A percentile compares a stretch with the other conserved stretches of the same genome.
Conservation (phyloP, 2,113 vertebrate genomes). For the Datnioides undecimradiatus region DNA sequence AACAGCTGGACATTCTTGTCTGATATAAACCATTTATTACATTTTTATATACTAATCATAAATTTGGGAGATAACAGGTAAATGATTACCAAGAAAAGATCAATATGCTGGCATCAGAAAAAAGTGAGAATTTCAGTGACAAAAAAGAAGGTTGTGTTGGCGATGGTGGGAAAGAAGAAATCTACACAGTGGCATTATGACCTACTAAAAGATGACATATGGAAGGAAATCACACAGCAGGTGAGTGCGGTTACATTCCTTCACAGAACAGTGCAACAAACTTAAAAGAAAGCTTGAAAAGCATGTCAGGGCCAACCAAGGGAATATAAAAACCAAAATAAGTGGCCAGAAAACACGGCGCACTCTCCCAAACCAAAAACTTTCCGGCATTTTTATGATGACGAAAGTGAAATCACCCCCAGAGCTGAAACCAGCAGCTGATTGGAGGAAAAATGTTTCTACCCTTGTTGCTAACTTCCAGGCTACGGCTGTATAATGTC, state of each 20-base stretch:
- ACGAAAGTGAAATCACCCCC: not conserved
- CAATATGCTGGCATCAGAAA: not conserved
- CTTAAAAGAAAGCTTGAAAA: slow-evolving; percentile 22
- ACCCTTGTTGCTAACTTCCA: not conserved
- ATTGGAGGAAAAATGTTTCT: not conserved
- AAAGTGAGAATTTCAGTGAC: not conserved
- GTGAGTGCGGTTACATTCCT: slow-evolving; percentile 13
- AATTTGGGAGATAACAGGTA: too few relatives aligned
- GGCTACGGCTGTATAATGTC: slow-evolving; percentile 2
- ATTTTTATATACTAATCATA: not conserved
- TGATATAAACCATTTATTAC: not conserved
- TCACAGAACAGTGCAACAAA: slow-evolving; percentile 17
- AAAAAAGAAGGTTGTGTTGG: slow-evolving; percentile 17
- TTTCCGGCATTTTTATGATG: slow-evolving; percentile 3
- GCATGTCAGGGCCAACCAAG: slow-evolving; percentile 28
- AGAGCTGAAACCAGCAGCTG: not conserved
- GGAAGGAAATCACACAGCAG: slow-evolving; percentile 41
- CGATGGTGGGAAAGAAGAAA: not conserved
- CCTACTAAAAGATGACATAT: slow-evolving; percentile 42
- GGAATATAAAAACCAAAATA: slow-evolving; percentile 26
- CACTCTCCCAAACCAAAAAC: slow-evolving; percentile 15
- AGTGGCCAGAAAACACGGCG: slow-evolving; percentile 4
- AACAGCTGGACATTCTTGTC: not conserved
- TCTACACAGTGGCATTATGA: slow-evolving; percentile 28
- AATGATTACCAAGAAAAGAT: not conserved